Conservation (phyloP, 1,140 invertebrate genomes). For the Heliconius hewitsoni region DNA sequence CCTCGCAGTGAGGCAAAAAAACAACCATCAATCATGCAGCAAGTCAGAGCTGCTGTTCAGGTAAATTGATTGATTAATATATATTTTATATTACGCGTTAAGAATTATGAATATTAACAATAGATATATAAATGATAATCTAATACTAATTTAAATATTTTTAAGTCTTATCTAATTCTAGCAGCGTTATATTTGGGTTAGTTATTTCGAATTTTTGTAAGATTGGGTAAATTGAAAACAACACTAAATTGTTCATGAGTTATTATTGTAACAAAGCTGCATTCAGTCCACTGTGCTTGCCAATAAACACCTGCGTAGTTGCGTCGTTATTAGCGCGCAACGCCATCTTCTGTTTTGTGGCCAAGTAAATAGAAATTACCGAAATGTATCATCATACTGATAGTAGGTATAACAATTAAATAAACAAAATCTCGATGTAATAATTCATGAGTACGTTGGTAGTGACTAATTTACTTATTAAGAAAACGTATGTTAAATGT, state of each 20-base stretch:
- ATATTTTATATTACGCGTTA: not conserved
- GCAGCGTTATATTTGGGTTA: not conserved
- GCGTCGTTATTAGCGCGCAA: conserved; percentile 22
- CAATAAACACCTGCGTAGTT: conserved; percentile 37
- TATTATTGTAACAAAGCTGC: conserved; percentile 37
- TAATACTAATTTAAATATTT: too few relatives aligned
- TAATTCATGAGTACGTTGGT: too few relatives aligned
- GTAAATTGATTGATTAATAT: conserved; percentile 40
- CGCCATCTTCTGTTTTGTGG: conserved; percentile 18
- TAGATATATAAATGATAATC: too few relatives aligned
- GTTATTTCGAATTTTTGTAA: not conserved
- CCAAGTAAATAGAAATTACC: conserved; percentile 20
- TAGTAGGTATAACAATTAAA: too few relatives aligned
- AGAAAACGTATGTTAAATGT: too few relatives aligned
- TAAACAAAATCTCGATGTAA: too few relatives aligned
- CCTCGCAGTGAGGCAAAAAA: conserved; percentile 86
- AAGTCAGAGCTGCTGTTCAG: conserved; percentile 76
- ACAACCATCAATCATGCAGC: conserved; percentile 87
- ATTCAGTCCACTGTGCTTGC: conserved; percentile 33
- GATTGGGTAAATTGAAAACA: conserved; percentile 20
- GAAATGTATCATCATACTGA: conserved; percentile 1
- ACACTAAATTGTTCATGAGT: conserved; percentile 19
- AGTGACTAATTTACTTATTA: too few relatives aligned
- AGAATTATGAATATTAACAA: too few relatives aligned
- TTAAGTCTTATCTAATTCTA: too few relatives aligned